These are phyloP conservation scores for Phataginus tetradactyla DNA, from an alignment of 2,797 vertebrate species.

Conservation along the genomic window DNA sequence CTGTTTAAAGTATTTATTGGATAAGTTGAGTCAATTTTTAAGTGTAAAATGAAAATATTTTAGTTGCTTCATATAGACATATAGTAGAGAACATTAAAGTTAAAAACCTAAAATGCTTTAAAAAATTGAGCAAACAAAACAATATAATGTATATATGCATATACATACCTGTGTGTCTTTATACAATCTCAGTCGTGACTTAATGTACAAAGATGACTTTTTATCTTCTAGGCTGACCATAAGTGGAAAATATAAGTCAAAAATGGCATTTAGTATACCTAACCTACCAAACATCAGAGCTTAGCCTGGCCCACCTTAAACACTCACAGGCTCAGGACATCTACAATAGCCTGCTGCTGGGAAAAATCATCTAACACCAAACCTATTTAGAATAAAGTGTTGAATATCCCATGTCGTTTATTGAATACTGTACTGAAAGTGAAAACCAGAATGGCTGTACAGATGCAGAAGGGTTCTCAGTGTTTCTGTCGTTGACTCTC, in stretches of 20 bases:
- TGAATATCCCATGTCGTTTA: neutral
- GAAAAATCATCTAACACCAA: neutral
- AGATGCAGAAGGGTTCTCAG: neutral
- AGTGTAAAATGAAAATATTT: constrained; percentile 35
- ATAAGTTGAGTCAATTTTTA: neutral
- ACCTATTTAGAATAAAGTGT: neutral
- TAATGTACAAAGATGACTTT: neutral
- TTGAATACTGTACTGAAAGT: neutral
- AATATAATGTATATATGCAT: neutral
- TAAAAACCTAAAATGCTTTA: neutral
- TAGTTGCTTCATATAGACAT: neutral
- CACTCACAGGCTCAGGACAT: neutral
- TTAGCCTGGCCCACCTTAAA: neutral
- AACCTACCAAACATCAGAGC: neutral
- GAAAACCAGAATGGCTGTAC: neutral
- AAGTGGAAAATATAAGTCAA: neutral
- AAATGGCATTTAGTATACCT: neutral
- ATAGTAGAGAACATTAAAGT: neutral
- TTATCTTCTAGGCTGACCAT: neutral
- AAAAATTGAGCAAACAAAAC: constrained; percentile 2
- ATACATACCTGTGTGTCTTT: neutral
- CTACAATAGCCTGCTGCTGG: neutral
- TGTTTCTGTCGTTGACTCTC: neutral
- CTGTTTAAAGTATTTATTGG: neutral
- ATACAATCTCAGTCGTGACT: neutral